A percentile compares a stretch with the other conserved stretches of the same genome.
These are phyloP conservation scores for Rhopalosiphum nymphaeae DNA, from an alignment of 2,888 invertebrate species.

Conservation along the genomic window DNA sequence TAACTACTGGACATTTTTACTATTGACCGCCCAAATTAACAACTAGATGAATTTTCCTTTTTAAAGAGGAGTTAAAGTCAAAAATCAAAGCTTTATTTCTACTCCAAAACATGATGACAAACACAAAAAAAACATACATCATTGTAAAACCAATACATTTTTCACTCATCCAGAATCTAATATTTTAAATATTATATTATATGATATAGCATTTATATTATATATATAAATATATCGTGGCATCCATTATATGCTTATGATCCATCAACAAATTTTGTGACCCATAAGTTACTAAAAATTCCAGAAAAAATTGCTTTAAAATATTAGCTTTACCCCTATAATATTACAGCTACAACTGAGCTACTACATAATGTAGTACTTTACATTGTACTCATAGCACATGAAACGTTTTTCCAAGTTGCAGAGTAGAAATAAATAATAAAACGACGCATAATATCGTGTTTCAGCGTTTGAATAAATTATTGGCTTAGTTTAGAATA, in stretches of 20 bases:
- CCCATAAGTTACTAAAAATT: background rate
- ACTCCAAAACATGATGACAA: no score
- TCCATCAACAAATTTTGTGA: background rate
- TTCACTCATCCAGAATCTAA: no score
- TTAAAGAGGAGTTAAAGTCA: no score
- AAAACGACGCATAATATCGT: background rate
- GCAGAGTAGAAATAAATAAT: constrained; percentile 1
- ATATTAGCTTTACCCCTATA: background rate
- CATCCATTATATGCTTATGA: background rate
- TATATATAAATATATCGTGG: no score
- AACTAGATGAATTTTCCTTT: no score
- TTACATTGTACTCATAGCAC: background rate
- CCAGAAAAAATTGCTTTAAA: background rate
- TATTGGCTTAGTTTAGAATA: constrained; percentile 27
- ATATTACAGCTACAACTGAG: background rate
- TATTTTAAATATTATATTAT: background rate
- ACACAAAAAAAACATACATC: no score
- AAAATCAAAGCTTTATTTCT: no score
- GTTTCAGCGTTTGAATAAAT: constrained; percentile 11
- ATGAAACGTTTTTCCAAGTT: background rate
- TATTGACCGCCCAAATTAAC: no score
- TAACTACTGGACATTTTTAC: no score
- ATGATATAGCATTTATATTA: no score
- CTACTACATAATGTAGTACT: background rate
- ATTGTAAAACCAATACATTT: no score